Percentiles rank a stretch among this genome's conserved stretches.
Evolutionary conservation across 2,113 vertebrate genomes (phyloP).

Genomic region (Heloderma charlesbogerti): DNA sequence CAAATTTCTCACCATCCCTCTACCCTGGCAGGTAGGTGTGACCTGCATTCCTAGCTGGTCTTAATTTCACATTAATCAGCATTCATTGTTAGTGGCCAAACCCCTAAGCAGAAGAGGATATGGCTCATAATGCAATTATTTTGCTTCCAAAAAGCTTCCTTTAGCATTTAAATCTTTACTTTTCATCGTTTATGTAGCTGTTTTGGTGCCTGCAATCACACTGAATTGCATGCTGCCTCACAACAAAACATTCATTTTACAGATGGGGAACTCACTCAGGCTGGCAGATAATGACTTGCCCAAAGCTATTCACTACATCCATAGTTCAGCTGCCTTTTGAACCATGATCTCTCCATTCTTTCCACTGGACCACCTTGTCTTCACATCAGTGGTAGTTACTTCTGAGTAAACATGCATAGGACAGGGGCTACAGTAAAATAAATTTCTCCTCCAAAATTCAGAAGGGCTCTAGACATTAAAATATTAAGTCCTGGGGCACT

Average conservation of each 20-base stretch:
- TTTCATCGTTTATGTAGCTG: neutral
- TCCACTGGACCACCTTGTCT: neutral
- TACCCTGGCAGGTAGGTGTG: neutral
- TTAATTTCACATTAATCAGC: constrained; percentile 8
- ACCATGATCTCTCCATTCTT: neutral
- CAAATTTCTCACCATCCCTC: neutral
- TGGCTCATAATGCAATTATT: neutral
- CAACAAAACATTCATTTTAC: constrained; percentile 14
- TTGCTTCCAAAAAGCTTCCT: neutral
- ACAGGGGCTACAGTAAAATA: neutral
- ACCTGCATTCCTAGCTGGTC: neutral
- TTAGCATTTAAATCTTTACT: neutral
- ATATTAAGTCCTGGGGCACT: neutral
- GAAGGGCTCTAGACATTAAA: neutral
- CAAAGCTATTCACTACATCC: neutral
- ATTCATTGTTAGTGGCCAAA: neutral
- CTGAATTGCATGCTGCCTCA: neutral
- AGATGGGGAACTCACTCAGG: constrained; percentile 7
- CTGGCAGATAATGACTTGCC: neutral
- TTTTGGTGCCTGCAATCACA: neutral
- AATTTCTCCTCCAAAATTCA: neutral
- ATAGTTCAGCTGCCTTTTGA: neutral
- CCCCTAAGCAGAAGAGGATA: neutral
- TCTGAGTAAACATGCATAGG: neutral
- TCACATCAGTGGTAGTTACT: neutral